Conservation (phyloP, 2,888 invertebrate genomes). For the Drosophila pseudotalamancana region DNA sequence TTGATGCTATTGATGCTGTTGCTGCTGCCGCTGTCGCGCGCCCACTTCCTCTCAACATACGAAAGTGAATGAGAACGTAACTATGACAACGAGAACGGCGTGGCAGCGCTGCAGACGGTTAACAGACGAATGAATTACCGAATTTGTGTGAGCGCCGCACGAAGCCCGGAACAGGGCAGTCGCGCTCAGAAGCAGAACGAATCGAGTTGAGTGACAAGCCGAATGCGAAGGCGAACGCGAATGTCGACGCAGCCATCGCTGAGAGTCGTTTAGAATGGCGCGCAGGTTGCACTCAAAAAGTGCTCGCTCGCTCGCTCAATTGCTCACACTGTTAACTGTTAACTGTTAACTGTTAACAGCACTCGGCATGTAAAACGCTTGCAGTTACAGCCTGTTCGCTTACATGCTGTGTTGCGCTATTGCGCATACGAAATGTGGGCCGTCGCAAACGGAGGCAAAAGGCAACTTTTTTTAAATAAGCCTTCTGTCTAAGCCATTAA, state of each 20-base stretch:
- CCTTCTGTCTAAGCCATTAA: conserved; percentile 72
- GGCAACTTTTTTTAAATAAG: conserved; percentile 44
- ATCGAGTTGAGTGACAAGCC: conserved; percentile 34
- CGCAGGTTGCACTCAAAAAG: conserved; percentile 70
- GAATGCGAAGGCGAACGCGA: conserved; percentile 13
- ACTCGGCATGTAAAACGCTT: conserved; percentile 43
- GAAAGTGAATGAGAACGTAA: conserved; percentile 57
- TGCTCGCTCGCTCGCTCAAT: conserved; percentile 30
- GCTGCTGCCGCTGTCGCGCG: conserved; percentile 41
- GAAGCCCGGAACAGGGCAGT: conserved; percentile 64
- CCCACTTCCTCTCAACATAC: conserved; percentile 58
- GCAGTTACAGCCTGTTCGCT: conserved; percentile 38
- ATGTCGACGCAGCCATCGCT: conserved; percentile 24
- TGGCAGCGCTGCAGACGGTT: conserved; percentile 73
- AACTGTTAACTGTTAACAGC: conserved; percentile 30
- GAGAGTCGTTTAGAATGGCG: conserved; percentile 46
- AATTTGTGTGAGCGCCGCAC: conserved; percentile 72
- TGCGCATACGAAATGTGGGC: conserved; percentile 32
- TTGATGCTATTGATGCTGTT: conserved; percentile 22
- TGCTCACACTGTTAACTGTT: conserved; percentile 23
- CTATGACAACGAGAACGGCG: conserved; percentile 48
- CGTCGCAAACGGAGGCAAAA: neutral
- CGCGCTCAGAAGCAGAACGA: conserved; percentile 64
- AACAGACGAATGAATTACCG: conserved; percentile 77
- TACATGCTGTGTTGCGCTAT: conserved; percentile 12